phyloP scores from a whole-genome alignment of 1,140 invertebrate species.

The Diachasma alloeum region DNA sequence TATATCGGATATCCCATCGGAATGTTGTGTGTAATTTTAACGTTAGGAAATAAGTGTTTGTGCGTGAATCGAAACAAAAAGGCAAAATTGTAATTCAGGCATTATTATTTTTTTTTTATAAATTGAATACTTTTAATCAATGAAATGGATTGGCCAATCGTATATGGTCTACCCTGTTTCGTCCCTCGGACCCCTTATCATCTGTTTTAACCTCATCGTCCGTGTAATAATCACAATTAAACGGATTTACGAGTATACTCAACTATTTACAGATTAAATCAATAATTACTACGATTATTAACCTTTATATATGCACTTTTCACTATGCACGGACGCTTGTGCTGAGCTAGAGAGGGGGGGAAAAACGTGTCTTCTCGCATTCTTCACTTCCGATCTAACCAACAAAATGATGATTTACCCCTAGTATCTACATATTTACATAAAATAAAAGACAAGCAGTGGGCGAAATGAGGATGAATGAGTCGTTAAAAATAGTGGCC shows the following conservation, averaged over 20 bases:
- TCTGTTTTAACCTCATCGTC: background rate
- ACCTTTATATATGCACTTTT: background rate
- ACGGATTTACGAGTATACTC: conserved; percentile 1
- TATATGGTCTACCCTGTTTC: conserved; percentile 45
- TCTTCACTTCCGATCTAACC: background rate
- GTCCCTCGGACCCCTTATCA: conserved; percentile 43
- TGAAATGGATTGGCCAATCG: conserved; percentile 14
- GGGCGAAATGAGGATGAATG: background rate
- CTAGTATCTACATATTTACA: conserved; percentile 31
- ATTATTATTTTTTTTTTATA: background rate
- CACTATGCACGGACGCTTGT: conserved; percentile 3
- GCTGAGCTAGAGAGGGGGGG: background rate
- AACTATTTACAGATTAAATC: conserved; percentile 11
- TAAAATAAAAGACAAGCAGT: background rate
- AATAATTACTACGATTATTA: background rate
- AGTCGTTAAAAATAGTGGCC: background rate
- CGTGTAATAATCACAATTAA: conserved; percentile 1
- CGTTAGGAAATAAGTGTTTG: conserved; percentile 21
- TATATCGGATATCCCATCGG: conserved; percentile 19
- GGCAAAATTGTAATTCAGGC: background rate
- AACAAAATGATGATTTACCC: background rate
- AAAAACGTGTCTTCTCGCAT: background rate
- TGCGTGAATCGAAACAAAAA: conserved; percentile 32
- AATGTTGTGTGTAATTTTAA: conserved; percentile 31
- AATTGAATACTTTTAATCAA: conserved; percentile 5